Base-by-base conservation (phyloP, 1,140 invertebrate species). In the Musca vetustissima region DNA sequence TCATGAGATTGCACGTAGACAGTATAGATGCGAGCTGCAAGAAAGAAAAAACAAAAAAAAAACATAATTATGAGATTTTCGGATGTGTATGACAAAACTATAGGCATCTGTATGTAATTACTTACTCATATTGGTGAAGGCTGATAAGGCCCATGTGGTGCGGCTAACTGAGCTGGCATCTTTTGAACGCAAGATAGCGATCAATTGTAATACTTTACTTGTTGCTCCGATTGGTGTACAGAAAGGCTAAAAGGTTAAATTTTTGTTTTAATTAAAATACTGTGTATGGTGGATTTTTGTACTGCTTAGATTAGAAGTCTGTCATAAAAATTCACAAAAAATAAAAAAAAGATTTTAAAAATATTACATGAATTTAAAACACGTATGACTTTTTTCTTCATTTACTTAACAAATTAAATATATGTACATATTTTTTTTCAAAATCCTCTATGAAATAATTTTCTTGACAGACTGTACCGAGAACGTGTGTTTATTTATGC, bases 41-140 rank as follows among this genome's bases (percentile, higher is more conserved):
- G 28, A 28, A 4, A 28, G 82, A 71, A 87, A 84, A 28, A 4
- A 28, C 81, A 71, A 87, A 84, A 69, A 70, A 72, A 17, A 64
- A 36, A 17, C 2, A 69, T 28, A 4, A 77, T 13, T 71, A 67
- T 1, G 3, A 4, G 28, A 4, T 28, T 28, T 4, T 52, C 70
- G 76, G 61, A 71, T 71, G 55, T 66, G 65, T 14, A 28, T 28
- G 28, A n/a, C n/a, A n/a, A n/a, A n/a, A n/a, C n/a, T n/a, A n/a
- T 28, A 28, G 3, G 8, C 28, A 28, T 28, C 3, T 28, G 28
- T 28, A 28, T 28, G 48, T 48, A 48, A 21, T 14, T 71, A 86
- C 88, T 86, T 84, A 91, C 90, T 89, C 25, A 87, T 82, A 80
- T 91, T 91, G 7, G 89, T 90, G 70, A 90, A 87, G 19, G 88